Percentiles rank a stretch among this genome's conserved stretches.
Conservation (phyloP, 1,140 invertebrate genomes). For the Calosoma granatense region DNA sequence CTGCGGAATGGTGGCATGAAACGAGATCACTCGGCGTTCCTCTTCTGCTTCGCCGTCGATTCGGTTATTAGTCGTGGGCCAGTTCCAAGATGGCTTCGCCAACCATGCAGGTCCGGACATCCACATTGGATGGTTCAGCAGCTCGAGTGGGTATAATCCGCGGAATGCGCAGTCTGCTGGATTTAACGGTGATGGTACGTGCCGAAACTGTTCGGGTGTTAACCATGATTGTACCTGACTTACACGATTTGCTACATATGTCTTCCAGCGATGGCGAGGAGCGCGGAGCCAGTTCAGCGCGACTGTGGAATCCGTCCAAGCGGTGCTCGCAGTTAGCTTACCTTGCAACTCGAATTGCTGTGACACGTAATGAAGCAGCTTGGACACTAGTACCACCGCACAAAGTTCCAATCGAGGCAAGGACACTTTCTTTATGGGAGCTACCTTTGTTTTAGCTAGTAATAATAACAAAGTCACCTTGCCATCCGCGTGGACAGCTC, state of each 20-base stretch:
- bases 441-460: slow-evolving; percentile 23
- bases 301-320: slow-evolving; percentile 23
- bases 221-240: slow-evolving; percentile 26
- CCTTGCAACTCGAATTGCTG: background rate
- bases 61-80: background rate
- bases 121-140: slow-evolving; percentile 26
- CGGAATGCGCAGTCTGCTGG: slow-evolving; percentile 24
- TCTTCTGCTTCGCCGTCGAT: no score
- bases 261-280: slow-evolving; percentile 17
- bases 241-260: slow-evolving; percentile 27
- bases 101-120: slow-evolving; percentile 21
- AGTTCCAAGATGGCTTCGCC: background rate
- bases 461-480: background rate
- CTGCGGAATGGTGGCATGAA: no score
- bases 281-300: slow-evolving; percentile 23
- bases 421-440: slow-evolving; percentile 27
- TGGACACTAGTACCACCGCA: slow-evolving; percentile 18
- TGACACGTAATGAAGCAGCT: slow-evolving; percentile 13
- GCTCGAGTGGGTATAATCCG: slow-evolving; percentile 14
- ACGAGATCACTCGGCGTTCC: no score
- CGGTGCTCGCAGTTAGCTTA: background rate
- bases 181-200: slow-evolving; percentile 20
- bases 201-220: slow-evolving; percentile 16
- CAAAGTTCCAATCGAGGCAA: slow-evolving; percentile 23
- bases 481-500: slow-evolving; percentile 1